Evolutionary conservation across 1,140 invertebrate genomes (phyloP).

Genomic region (Coenobita brevimanus): DNA sequence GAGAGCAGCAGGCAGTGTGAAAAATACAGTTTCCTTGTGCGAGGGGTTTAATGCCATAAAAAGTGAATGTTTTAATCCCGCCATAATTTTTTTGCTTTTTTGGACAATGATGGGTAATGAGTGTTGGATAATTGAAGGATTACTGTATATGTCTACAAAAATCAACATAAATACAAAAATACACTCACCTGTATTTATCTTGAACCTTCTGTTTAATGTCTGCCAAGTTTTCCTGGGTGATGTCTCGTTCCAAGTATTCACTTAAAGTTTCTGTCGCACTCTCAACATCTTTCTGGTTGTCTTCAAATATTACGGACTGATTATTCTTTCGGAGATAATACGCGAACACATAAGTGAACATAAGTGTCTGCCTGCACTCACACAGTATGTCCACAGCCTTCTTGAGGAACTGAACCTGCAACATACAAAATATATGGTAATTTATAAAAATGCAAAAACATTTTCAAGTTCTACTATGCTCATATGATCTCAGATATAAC

Average conservation of each 20-base stretch:
- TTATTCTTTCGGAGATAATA: conserved; percentile 98
- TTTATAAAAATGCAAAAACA: too few species aligned
- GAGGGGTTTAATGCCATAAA: too few species aligned
- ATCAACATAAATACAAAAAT: too few species aligned
- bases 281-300: conserved; percentile 98
- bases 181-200: conserved; percentile 94
- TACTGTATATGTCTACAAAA: too few species aligned
- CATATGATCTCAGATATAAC: too few species aligned
- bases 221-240: conserved; percentile 96
- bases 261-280: conserved; percentile 96
- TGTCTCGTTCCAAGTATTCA: conserved; percentile 98
- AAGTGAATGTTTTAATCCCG: too few species aligned
- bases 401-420: conserved; percentile 95
- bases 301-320: conserved; percentile 99
- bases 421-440: conserved; percentile 73
- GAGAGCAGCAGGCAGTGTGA: too few species aligned
- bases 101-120: too few species aligned
- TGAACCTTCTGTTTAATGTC: conserved; percentile 99
- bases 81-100: too few species aligned
- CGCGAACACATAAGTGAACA: conserved; percentile 99
- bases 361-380: conserved; percentile 96
- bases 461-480: too few species aligned
- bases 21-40: too few species aligned
- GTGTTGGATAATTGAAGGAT: too few species aligned
- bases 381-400: conserved; percentile 98